A percentile compares a stretch with the other conserved stretches of the same genome.
Conservation (phyloP, 2,113 vertebrate genomes). For the human region GRCh38 chr7:24879001-24879500, state of each 20-base stretch:
- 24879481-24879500: not conserved
- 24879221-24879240: not conserved
- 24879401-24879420: not conserved
- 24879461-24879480: not conserved
- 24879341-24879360: not conserved
- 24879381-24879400: no score
- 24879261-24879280: not conserved
- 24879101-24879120: not conserved
- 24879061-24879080: not conserved
- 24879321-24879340: not conserved
- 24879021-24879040: not conserved
- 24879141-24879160: not conserved
- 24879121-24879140: not conserved
- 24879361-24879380: not conserved
- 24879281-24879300: not conserved
- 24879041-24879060: not conserved
- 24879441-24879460: rapidly evolving
- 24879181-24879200: not conserved
- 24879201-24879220: not conserved
- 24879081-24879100: not conserved
- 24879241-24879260: not conserved
- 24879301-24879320: not conserved
- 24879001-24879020: not conserved
- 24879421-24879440: not conserved
- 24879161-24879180: not conserved